Evolutionary conservation across 2,113 vertebrate genomes (phyloP), one percentile per base, ranked within the genome.

Genomic region (Glaucidium brasilianum): DNA sequence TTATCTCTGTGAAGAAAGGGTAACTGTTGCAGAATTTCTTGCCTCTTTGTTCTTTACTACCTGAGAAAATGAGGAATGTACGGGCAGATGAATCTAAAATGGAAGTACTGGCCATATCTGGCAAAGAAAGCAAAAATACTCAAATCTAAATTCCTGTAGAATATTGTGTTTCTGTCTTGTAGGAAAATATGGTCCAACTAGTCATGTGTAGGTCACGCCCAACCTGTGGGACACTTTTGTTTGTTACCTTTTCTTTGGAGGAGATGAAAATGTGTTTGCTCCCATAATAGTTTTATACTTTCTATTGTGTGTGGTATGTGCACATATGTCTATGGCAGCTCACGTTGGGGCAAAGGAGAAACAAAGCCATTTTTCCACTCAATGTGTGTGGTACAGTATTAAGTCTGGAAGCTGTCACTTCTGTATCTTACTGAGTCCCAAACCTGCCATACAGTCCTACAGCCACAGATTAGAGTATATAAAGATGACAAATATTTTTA

Each of bases 301-400:
- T 27, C 12, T 71, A 0, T 75, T 41, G 41, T 52, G 18, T 0
- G 0, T n/a, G 41, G 26, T 59, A 23, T 1, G 5, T 60, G 68
- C n/a, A 8, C 3, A 0, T 22, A 11, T 9, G 23, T 52, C 11
- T 72, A 4, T 29, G 47, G 21, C 75, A 69, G 79, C 45, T 50
- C 10, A 0, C 19, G 43, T 2, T 5, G 2, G 35, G 69, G 64
- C 37, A 75, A 20, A 94, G 53, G 22, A 59, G 63, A 55, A 74
- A 11, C 11, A 45, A 66, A 91, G 47, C 15, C 20, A 10, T 35
- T 71, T 79, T 87, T 63, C 60, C 52, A 26, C 32, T 68, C 22
- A 16, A 3, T n/a, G 11, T 68, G 20, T 75, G 76, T 85, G 47
- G 35, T 63, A 62, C 34, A 23, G 19, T 66, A 19, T 27, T 26